Conservation (phyloP, 2,888 invertebrate species). For the Helicoverpa assulta region DNA sequence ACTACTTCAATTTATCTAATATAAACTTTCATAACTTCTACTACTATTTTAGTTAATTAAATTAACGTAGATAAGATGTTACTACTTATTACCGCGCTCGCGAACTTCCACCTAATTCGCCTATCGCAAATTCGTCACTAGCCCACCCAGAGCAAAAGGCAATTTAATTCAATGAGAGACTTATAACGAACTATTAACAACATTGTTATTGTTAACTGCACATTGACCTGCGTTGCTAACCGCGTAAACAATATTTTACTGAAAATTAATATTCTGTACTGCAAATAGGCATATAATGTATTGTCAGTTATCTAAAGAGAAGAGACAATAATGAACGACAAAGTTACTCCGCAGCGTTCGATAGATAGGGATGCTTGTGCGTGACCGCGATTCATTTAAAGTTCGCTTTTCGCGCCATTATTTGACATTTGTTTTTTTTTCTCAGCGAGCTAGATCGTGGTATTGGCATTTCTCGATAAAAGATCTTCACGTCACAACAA, state of each 20-base stretch:
- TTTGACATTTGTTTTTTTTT: constrained; percentile 53
- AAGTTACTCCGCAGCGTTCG: constrained; percentile 67
- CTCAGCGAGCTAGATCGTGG: constrained; percentile 17
- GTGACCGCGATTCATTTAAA: constrained; percentile 43
- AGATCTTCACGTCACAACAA: constrained; percentile 19
- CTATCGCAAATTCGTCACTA: constrained; percentile 43
- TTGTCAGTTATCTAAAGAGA: constrained; percentile 76
- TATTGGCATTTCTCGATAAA: constrained; percentile 48
- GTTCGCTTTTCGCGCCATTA: constrained; percentile 57
- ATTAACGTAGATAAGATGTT: constrained; percentile 1
- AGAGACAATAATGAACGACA: constrained; percentile 73
- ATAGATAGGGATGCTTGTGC: constrained; percentile 70
- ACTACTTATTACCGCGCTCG: not conserved
- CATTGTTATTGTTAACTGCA: constrained; percentile 67
- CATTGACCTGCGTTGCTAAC: constrained; percentile 67
- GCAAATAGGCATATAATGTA: constrained; percentile 69
- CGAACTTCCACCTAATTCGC: constrained; percentile 10
- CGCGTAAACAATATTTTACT: constrained; percentile 63
- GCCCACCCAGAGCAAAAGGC: constrained; percentile 47
- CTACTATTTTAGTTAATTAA: not conserved
- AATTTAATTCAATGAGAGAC: constrained; percentile 61
- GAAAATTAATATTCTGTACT: constrained; percentile 65
- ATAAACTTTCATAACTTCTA: not conserved
- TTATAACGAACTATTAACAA: constrained; percentile 48
- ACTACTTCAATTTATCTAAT: not conserved